phyloP scores from a whole-genome alignment of 2,797 vertebrate species.

The Pseudomugil tenellus region DNA sequence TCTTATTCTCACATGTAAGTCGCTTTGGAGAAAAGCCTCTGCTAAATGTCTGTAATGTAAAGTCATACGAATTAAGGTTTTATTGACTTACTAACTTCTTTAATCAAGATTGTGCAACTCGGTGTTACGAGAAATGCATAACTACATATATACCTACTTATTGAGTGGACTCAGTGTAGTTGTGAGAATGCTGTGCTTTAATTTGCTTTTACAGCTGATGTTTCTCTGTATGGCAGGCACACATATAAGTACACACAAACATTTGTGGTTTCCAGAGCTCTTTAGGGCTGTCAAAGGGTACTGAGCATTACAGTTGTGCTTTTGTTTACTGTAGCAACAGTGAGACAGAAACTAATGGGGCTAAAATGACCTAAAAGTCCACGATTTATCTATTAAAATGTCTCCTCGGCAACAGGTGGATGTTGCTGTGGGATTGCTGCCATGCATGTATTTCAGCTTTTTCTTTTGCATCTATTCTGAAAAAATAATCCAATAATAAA shows the following conservation, averaged over 20 bases:
- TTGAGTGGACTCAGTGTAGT: conserved; percentile 22
- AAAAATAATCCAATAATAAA: conserved; percentile 1
- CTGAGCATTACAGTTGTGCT: conserved; percentile 37
- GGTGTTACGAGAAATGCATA: not conserved
- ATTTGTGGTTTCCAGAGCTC: conserved; percentile 43
- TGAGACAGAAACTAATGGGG: conserved; percentile 35
- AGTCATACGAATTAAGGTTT: too few species aligned
- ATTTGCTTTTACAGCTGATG: conserved; percentile 11
- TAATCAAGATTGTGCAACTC: not conserved
- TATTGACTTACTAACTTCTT: not conserved
- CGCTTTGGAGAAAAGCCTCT: too few species aligned
- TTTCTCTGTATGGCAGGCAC: conserved; percentile 20
- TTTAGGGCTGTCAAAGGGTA: conserved; percentile 39
- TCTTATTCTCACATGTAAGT: too few species aligned
- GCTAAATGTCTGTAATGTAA: too few species aligned
- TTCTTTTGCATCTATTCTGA: conserved; percentile 12
- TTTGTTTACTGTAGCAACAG: conserved; percentile 15
- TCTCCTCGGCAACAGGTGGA: conserved; percentile 14
- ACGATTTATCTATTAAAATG: conserved; percentile 40
- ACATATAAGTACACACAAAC: conserved; percentile 3
- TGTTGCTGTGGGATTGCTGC: conserved; percentile 24
- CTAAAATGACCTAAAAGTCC: conserved; percentile 33
- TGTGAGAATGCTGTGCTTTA: conserved; percentile 13
- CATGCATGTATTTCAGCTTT: not conserved
- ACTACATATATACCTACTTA: not conserved